These are phyloP conservation scores for Heptranchias perlo DNA, from an alignment of 2,113 vertebrate genomes.

Conservation along the genomic window DNA sequence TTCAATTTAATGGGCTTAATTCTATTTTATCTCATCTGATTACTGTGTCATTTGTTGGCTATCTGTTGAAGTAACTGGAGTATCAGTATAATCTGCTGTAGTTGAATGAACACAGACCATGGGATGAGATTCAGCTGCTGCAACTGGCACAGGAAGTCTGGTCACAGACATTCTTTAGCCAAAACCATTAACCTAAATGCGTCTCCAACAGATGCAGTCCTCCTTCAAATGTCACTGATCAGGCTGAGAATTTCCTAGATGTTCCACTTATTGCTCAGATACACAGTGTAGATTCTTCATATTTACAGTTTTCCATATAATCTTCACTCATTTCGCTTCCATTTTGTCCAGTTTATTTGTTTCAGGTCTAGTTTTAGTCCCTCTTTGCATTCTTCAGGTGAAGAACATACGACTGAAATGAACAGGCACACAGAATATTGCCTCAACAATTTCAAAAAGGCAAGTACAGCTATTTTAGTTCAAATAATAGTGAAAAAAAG, in stretches of 20 bases:
- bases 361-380: not conserved
- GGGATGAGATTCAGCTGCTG: conserved; percentile 11
- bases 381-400: not conserved
- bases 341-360: not conserved
- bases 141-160: not conserved
- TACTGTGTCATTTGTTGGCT: conserved; percentile 23
- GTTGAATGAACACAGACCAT: conserved; percentile 26
- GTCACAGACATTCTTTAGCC: conserved; percentile 14
- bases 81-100: conserved; percentile 31
- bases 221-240: not conserved
- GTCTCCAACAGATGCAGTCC: not conserved
- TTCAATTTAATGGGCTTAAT: conserved; percentile 27
- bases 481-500: not conserved
- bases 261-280: not conserved
- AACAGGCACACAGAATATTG: not conserved
- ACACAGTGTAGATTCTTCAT: not conserved
- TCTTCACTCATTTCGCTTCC: not conserved
- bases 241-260: not conserved
- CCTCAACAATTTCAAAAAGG: not conserved
- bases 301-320: not conserved
- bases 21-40: conserved; percentile 33
- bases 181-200: not conserved
- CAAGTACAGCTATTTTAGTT: not conserved
- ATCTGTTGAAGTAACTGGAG: conserved; percentile 27
- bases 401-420: not conserved